Percentiles rank a stretch among this genome's conserved stretches.
phyloP scores from a whole-genome alignment of 2,797 vertebrate genomes.

The Poecilia velifera region DNA sequence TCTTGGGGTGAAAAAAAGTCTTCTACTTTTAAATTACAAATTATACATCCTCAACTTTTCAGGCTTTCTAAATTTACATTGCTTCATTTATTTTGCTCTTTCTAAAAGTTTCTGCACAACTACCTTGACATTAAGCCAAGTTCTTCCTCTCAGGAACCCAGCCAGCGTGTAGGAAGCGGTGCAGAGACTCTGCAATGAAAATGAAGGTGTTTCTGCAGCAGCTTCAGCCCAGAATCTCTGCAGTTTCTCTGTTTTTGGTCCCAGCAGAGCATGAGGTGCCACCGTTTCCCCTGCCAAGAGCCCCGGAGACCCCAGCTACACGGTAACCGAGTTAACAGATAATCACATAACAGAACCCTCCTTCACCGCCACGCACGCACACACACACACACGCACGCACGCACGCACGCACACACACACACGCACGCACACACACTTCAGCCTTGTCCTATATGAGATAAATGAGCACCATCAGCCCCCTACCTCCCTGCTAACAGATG shows the following conservation, averaged over 20 bases:
- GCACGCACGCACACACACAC: constrained; percentile 11
- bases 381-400: not conserved
- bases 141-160: constrained; percentile 2
- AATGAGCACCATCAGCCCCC: constrained; percentile 66
- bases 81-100: not conserved
- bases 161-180: constrained; percentile 25
- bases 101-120: not conserved
- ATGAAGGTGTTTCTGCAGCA: constrained; percentile 29
- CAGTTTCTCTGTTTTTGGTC: constrained; percentile 13
- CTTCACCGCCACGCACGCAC: constrained; percentile 13
- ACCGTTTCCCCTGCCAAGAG: constrained; percentile 38
- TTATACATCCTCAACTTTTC: not conserved
- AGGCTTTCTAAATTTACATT: not conserved
- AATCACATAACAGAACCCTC: constrained; percentile 49
- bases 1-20: not conserved
- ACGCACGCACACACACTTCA: constrained; percentile 33
- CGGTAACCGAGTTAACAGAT: constrained; percentile 61
- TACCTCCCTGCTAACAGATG: constrained; percentile 61
- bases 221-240: constrained; percentile 22
- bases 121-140: constrained; percentile 5
- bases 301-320: constrained; percentile 48
- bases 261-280: constrained; percentile 16
- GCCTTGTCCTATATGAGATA: constrained; percentile 56
- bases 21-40: not conserved
- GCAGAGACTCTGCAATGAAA: constrained; percentile 8